phyloP scores from a whole-genome alignment of 2,113 vertebrate species.

The Fukomys damarensis region DNA sequence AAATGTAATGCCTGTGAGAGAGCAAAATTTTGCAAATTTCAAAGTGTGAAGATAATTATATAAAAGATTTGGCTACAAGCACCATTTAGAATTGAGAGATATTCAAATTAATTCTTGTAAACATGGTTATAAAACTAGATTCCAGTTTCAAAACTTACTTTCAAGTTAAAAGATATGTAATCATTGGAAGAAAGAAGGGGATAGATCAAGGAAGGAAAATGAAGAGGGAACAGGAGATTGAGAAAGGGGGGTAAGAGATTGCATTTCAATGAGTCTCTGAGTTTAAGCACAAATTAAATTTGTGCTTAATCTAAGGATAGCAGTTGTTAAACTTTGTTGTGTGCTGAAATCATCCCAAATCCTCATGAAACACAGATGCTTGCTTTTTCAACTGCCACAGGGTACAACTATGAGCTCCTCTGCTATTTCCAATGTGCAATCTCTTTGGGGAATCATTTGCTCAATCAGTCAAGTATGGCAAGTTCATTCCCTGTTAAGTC shows the following conservation, averaged over 20 bases:
- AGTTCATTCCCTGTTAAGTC: background rate
- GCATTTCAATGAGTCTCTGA: background rate
- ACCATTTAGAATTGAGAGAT: conserved; percentile 23
- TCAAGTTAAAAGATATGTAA: conserved; percentile 26
- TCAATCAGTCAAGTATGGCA: background rate
- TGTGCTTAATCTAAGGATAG: background rate
- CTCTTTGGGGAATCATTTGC: background rate
- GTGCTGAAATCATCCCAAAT: background rate
- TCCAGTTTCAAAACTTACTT: conserved; percentile 45
- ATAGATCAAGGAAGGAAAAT: background rate
- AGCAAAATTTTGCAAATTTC: conserved; percentile 7
- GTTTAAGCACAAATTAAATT: background rate
- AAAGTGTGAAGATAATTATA: conserved; percentile 16
- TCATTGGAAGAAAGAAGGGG: background rate
- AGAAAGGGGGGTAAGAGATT: background rate
- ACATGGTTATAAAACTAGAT: conserved; percentile 26
- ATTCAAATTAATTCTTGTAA: conserved; percentile 39
- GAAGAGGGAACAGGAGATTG: background rate
- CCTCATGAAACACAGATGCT: background rate
- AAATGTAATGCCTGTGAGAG: background rate
- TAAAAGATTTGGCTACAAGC: background rate
- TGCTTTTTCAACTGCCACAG: background rate
- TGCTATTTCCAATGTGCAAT: background rate
- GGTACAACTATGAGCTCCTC: background rate
- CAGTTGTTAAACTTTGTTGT: background rate